Evolutionary conservation across 1,140 invertebrate species (phyloP), one percentile per base, ranked within the genome.

Genomic region (Psilanteris sp.): DNA sequence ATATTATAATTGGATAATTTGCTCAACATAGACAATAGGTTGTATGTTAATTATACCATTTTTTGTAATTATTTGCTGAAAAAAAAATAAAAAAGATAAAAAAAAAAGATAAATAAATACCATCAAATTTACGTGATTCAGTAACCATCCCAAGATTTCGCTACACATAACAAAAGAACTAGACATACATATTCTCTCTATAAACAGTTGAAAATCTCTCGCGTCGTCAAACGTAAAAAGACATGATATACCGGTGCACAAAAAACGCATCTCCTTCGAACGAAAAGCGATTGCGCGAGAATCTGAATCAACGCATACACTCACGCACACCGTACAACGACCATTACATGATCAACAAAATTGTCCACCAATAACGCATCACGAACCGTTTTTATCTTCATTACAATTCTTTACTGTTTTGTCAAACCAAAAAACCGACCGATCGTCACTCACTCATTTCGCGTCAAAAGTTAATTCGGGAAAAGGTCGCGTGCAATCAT

Each of bases 321-420:
- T 34, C 59, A 31, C 55, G 26, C 52, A 66, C 44, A 31, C 48
- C 20, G 48, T 67, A 68, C 44, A 62, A 67, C 62, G 71, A 61
- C 59, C 43, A 48, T 67, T 74, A 74, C 71, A 74, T 61, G 46
- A 59, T 72, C 50, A 48, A 48, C 50, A 37, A 61, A 46, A 32
- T 16, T 11, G 4, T 52, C 9, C 29, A 34, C 22, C 22, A 61
- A 26, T 36, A 27, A 59, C 44, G 70, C 34, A 39, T 37, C 44
- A 27, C 24, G 32, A 31, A 31, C 18, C 15, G 54, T 66, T 44
- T 34, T 3, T 43, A 1, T 3, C 31, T 32, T 29, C 24, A 18
- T 36, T 55, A 67, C 62, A 67, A 67, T 67, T 3, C 37, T 4
- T 20, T 27, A 39, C 13, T 36, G 5, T 27, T 36, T 18, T 22